These are phyloP conservation scores for Cataglyphis livida DNA, from an alignment of 2,888 invertebrate species.

Conservation along the genomic window DNA sequence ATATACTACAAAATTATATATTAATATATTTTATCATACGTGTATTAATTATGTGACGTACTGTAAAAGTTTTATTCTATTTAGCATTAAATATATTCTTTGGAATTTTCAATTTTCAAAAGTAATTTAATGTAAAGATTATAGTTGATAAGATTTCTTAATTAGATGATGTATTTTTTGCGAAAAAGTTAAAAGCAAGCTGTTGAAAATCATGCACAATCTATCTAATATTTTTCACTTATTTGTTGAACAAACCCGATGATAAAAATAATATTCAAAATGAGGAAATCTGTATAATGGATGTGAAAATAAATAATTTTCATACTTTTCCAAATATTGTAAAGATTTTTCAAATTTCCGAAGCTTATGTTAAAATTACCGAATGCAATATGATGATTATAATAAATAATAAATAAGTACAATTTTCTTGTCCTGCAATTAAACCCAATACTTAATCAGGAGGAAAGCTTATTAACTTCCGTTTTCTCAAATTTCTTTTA, in stretches of 20 bases:
- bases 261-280: neutral
- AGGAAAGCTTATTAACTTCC: neutral
- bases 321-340: neutral
- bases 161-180: too few species aligned
- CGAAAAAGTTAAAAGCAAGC: too few species aligned
- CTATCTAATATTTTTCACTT: neutral
- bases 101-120: too few species aligned
- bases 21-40: too few species aligned
- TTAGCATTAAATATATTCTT: too few species aligned
- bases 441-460: neutral
- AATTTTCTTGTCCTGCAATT: neutral
- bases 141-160: too few species aligned
- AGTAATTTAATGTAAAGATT: too few species aligned
- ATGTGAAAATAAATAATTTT: neutral
- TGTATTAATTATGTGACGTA: too few species aligned
- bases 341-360: neutral
- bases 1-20: neutral
- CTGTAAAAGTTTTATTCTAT: too few species aligned
- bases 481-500: neutral
- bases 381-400: neutral
- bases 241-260: neutral
- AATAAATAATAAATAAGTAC: neutral
- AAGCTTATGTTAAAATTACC: neutral
- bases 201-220: too few species aligned
- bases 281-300: neutral